These are phyloP conservation scores for Corynorhinus townsendii DNA, from an alignment of 2,113 vertebrate species.

Conservation along the genomic window DNA sequence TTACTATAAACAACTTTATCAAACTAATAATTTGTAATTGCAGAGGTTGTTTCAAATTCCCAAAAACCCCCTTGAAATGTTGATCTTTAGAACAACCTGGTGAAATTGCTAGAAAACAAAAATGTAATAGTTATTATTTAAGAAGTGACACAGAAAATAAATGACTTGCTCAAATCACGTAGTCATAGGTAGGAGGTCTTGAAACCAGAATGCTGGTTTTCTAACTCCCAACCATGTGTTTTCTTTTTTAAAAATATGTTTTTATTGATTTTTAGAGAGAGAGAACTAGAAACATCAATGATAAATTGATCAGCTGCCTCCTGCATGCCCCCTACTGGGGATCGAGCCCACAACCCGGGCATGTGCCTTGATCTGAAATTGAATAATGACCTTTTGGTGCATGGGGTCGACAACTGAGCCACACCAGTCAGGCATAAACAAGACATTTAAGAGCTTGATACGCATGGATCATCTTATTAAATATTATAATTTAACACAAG, in stretches of 20 bases:
- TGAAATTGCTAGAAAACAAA: neutral
- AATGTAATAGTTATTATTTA: neutral
- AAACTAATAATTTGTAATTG: neutral
- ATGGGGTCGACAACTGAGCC: too few species aligned
- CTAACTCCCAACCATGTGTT: neutral
- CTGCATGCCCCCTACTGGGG: too few species aligned
- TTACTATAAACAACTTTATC: neutral
- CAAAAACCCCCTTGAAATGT: neutral
- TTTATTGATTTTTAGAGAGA: neutral
- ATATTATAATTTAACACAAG: neutral
- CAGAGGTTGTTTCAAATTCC: neutral
- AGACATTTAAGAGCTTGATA: neutral
- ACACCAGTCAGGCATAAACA: neutral
- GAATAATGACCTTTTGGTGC: too few species aligned
- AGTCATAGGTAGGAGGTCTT: neutral
- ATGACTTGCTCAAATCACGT: neutral
- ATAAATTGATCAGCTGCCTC: too few species aligned
- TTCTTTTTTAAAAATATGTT: neutral
- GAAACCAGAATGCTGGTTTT: neutral
- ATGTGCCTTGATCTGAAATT: too few species aligned
- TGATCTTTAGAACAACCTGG: neutral
- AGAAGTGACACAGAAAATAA: slow-evolving; percentile 15
- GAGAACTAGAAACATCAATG: too few species aligned
- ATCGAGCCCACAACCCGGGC: too few species aligned
- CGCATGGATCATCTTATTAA: neutral